A percentile compares a stretch with the other conserved stretches of the same genome.
Conservation (phyloP, 2,797 vertebrate species). For the Girardinus metallicus region DNA sequence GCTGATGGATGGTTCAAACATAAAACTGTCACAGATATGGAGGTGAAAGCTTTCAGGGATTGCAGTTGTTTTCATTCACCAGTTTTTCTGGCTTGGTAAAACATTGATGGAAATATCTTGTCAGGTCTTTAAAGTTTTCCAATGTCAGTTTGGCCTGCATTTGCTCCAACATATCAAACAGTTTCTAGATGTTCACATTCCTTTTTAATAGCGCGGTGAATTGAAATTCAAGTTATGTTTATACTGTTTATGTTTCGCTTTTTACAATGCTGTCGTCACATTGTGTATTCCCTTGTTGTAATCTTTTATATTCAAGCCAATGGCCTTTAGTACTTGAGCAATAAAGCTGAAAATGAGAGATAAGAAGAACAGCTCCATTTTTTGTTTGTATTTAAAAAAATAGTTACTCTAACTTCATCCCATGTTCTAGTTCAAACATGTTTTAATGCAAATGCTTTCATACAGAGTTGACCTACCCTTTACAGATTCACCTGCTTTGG, state of each 20-base stretch:
- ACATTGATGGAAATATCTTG: slow-evolving; percentile 28
- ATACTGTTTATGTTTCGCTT: neutral
- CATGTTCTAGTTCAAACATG: neutral
- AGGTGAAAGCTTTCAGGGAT: slow-evolving; percentile 17
- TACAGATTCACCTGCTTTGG: neutral
- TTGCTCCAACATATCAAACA: slow-evolving; percentile 43
- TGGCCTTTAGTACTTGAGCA: neutral
- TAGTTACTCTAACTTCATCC: neutral
- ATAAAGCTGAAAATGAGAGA: neutral
- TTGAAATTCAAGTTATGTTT: slow-evolving; percentile 13
- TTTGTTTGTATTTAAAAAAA: neutral
- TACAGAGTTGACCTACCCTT: neutral
- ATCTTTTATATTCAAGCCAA: neutral
- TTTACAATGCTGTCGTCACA: neutral
- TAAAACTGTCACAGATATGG: neutral
- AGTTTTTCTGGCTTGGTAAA: slow-evolving; percentile 19
- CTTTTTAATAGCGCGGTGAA: slow-evolving; percentile 1
- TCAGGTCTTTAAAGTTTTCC: slow-evolving; percentile 37
- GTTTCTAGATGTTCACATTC: slow-evolving; percentile 31
- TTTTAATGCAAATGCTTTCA: neutral
- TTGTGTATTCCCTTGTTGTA: neutral
- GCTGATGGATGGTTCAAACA: slow-evolving; percentile 20
- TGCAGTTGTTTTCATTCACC: slow-evolving; percentile 1
- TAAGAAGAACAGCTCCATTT: neutral
- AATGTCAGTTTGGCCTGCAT: slow-evolving; percentile 25